Evolutionary conservation across 2,888 invertebrate genomes (phyloP), one percentile per base, ranked within the genome.

Genomic region (Cryptus armator): DNA sequence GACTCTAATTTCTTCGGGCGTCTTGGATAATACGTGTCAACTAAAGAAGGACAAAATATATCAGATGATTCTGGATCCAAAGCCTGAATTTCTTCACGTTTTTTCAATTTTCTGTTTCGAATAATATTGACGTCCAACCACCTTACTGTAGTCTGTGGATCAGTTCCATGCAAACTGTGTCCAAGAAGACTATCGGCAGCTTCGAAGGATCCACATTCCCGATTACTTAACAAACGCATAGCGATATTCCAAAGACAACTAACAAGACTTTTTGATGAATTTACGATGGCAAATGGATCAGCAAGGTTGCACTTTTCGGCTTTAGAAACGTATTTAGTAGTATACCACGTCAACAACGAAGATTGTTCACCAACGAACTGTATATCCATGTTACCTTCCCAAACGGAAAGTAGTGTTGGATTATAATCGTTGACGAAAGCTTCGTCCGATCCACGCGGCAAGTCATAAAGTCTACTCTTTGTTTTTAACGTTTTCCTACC

Each of bases 311-410:
- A 89, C 74, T 75, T 64, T 6, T 91, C 67, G 37, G 86, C 62
- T 85, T 91, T 91, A 14, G 88, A 90, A 71, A 86, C 85, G 84
- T 91, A 91, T 84, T 91, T 91, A 12, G 89, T 91, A n/a, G 88
- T 53, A 62, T 91, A 91, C 67, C 82, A 87, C 56, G 86, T 89
- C 51, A 92, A 82, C 14, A 89, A 68, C 9, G 88, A 77, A 67
- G 91, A 89, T 85, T 90, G 89, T 86, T 89, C 89, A 0, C 87
- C 86, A 29, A 88, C 77, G 32, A 32, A 32, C 5, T 32, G 32
- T 32, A 32, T 32, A 32, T 32, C 32, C 32, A 32, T 32, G n/a
- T 46, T 51, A n/a, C 51, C 51, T 5, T 51, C 51, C 51, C 51
- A 51, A 51, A 14, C 51, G 4, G n/a, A 51, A 3, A 51, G 79